Evolutionary conservation across 2,888 invertebrate species (phyloP), one percentile per base, ranked within the genome.

Genomic region (Spilarctia lutea): DNA sequence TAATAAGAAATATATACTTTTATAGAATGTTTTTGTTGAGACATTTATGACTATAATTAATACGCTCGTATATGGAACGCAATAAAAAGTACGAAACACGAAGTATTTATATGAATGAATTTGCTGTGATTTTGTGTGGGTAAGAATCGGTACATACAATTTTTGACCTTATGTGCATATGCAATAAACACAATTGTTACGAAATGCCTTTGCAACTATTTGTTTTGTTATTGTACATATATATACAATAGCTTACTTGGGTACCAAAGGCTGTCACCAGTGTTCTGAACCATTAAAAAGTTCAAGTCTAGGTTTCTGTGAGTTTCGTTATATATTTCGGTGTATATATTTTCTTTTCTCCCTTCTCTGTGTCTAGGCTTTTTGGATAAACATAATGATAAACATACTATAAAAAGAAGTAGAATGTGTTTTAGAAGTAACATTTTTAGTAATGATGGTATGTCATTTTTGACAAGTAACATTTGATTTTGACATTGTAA

Each of bases 211-310:
- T 65, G 7, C 7, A 52, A 52, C n/a, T 3, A n/a, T 0, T 6
- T n/a, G n/a, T 2, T n/a, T 56, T 56, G 24, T 0, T 1, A 45
- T 7, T 18, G 16, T 18, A 45, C 18, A 18, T 0, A 20, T 48
- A 18, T 7, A 24, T 52, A 24, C 2, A 52, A 52, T 24, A 24
- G 75, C 82, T 80, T 56, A 84, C 84, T 80, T 73, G 84, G 84
- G 48, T 81, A 84, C 75, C 78, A 71, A 39, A 83, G 71, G 4
- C 18, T 69, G 20, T 80, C 71, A 71, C 69, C 73, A 7, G 77
- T 0, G 2, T 77, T 60, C 11, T 72, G 30, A 63, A 68, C 60
- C 60, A 13, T 42, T n/a, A 52, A 13, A 63, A 8, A 11, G 3
- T 65, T 72, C 45, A 39, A 45, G 42, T 60, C 35, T 13, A n/a